phyloP scores from a whole-genome alignment of 2,113 vertebrate species.

The Clarias batrachus region DNA sequence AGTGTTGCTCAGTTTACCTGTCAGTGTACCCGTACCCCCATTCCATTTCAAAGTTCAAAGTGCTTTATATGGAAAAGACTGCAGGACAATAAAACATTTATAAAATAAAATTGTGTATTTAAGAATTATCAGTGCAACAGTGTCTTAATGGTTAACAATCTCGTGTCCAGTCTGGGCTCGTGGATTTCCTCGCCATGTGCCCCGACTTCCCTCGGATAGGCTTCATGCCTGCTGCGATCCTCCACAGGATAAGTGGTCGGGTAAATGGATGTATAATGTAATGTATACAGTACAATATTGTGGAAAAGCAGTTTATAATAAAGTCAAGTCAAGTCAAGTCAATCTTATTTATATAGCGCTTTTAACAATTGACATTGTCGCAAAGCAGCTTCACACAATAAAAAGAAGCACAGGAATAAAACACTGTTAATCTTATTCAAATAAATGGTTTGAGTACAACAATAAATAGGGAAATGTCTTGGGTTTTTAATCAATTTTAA shows the following conservation, averaged over 20 bases:
- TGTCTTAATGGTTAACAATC: too few relatives aligned
- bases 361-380: too few relatives aligned
- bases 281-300: not conserved
- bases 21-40: too few relatives aligned
- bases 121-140: not conserved
- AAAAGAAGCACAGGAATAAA: not conserved
- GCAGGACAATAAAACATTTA: not conserved
- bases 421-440: not conserved
- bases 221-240: too few relatives aligned
- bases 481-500: not conserved
- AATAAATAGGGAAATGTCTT: not conserved
- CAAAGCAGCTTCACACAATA: too few relatives aligned
- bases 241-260: too few relatives aligned
- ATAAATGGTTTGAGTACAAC: not conserved
- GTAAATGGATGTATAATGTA: not conserved
- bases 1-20: too few relatives aligned
- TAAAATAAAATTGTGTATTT: not conserved
- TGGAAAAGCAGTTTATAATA: not conserved
- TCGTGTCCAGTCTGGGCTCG: too few relatives aligned
- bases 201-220: too few relatives aligned
- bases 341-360: too few relatives aligned
- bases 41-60: not conserved
- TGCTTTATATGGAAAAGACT: not conserved
- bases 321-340: too few relatives aligned
- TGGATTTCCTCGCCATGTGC: too few relatives aligned